Evolutionary conservation across 2,113 vertebrate genomes (phyloP).

Genomic region (Hirundichthys speculiger): DNA sequence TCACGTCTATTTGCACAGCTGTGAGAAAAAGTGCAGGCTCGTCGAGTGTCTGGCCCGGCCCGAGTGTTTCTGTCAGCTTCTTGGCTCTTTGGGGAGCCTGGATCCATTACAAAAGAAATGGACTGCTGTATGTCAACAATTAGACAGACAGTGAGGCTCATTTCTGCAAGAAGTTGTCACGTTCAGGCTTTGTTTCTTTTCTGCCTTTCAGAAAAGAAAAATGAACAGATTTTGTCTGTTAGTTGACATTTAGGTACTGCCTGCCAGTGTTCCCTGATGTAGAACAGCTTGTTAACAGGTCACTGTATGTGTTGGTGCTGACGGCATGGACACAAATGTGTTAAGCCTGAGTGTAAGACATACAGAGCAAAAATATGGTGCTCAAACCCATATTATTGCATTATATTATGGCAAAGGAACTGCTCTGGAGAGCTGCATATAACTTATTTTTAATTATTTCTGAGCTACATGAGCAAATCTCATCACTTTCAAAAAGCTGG

Average conservation of each 20-base stretch:
- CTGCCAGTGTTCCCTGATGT: slow-evolving; percentile 8
- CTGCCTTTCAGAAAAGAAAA: slow-evolving; percentile 11
- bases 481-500: too few relatives aligned
- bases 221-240: slow-evolving; percentile 11
- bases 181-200: neutral
- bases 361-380: neutral
- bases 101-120: slow-evolving; percentile 42
- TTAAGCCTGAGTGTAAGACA: slow-evolving; percentile 15
- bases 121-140: slow-evolving; percentile 38
- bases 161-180: neutral
- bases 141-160: slow-evolving; percentile 16
- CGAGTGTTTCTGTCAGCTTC: slow-evolving; percentile 42
- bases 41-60: slow-evolving; percentile 21
- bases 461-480: too few relatives aligned
- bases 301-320: too few relatives aligned
- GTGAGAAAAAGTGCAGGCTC: slow-evolving; percentile 30
- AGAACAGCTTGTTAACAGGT: slow-evolving; percentile 21
- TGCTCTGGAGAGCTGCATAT: too few relatives aligned
- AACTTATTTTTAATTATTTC: too few relatives aligned
- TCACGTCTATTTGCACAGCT: slow-evolving; percentile 72
- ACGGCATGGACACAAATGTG: slow-evolving; percentile 19
- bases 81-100: slow-evolving; percentile 33
- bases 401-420: too few relatives aligned
- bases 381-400: too few relatives aligned
- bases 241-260: slow-evolving; percentile 27